Percentiles rank a stretch among this genome's conserved stretches.
phyloP scores from a whole-genome alignment of 2,113 vertebrate genomes.

The Oreochromis tanganicae region DNA sequence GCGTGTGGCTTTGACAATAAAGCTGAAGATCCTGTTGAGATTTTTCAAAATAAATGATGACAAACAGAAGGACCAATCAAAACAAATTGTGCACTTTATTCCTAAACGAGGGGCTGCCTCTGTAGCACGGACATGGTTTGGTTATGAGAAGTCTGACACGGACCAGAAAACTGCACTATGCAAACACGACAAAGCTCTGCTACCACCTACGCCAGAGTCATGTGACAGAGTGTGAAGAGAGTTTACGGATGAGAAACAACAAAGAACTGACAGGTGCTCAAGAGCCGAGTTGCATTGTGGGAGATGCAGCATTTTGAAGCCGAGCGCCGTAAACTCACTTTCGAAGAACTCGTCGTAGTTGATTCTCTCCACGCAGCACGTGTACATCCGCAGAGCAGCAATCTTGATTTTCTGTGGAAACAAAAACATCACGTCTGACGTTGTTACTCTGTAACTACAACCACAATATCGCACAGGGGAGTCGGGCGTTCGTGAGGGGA shows the following conservation, averaged over 20 bases:
- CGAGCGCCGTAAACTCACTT: constrained; percentile 71
- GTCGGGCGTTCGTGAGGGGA: background rate
- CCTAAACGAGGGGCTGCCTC: background rate
- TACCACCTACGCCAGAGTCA: accelerated
- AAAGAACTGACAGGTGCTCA: background rate
- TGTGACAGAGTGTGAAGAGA: background rate
- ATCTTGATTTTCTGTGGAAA: constrained; percentile 92
- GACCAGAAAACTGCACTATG: too few species aligned
- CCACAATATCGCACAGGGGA: background rate
- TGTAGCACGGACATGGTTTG: background rate
- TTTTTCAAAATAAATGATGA: background rate
- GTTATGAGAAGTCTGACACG: background rate
- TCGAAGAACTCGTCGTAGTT: constrained; percentile 95
- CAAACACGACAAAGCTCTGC: accelerated
- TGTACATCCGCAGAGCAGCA: constrained; percentile 96
- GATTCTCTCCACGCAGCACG: constrained; percentile 93
- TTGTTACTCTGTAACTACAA: background rate
- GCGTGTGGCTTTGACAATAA: background rate
- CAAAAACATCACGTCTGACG: background rate
- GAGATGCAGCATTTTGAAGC: background rate
- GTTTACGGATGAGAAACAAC: background rate
- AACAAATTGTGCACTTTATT: accelerated
- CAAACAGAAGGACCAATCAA: background rate
- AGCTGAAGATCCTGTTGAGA: background rate
- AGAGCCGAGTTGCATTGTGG: background rate